phyloP scores from a whole-genome alignment of 2,888 invertebrate species.

The Isotomurus palustris region DNA sequence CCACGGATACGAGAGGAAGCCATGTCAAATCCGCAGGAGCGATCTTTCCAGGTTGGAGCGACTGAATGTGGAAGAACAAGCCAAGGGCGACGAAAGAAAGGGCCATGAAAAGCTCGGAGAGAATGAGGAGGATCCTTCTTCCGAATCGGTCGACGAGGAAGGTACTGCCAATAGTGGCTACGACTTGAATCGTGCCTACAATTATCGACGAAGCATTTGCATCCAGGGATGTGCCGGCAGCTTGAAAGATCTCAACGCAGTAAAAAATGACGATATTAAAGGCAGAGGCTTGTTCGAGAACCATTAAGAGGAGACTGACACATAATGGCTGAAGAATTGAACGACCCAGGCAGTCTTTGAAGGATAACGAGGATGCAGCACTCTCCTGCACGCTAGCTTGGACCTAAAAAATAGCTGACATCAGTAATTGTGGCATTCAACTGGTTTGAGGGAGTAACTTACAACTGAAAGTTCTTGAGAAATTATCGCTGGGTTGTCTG shows the following conservation, averaged over 20 bases:
- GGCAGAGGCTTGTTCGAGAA: conserved; percentile 78
- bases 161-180: conserved; percentile 55
- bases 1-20: conserved; percentile 68
- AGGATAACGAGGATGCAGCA: conserved; percentile 26
- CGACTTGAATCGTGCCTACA: conserved; percentile 57
- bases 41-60: conserved; percentile 21
- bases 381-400: conserved; percentile 11
- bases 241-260: conserved; percentile 66
- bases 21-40: conserved; percentile 57
- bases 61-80: conserved; percentile 67
- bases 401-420: conserved; percentile 7
- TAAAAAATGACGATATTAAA: conserved; percentile 81
- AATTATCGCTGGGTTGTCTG: no score
- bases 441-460: no score
- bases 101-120: conserved; percentile 70
- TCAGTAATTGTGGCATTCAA: background rate
- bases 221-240: conserved; percentile 58
- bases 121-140: conserved; percentile 68
- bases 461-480: no score
- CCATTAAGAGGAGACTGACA: conserved; percentile 71
- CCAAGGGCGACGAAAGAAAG: conserved; percentile 66
- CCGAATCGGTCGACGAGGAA: conserved; percentile 74
- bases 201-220: conserved; percentile 59
- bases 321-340: conserved; percentile 67
- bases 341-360: conserved; percentile 59